Evolutionary conservation across 2,113 vertebrate genomes (phyloP), one percentile per base, ranked within the genome.

Genomic region (Ariopsis seemanni): DNA sequence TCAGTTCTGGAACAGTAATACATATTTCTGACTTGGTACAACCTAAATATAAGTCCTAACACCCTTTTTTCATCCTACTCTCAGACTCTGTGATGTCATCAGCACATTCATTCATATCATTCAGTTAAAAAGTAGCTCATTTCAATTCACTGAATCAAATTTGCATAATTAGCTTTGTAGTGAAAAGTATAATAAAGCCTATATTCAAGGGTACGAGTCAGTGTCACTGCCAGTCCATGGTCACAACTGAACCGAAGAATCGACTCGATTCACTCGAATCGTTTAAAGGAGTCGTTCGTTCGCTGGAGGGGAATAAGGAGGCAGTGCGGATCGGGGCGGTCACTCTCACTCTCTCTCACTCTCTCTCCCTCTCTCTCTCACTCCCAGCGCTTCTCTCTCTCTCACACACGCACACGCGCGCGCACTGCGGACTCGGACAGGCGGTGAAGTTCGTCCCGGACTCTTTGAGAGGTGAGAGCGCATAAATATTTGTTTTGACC

Each of bases 281-380:
- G 53, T n/a, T 82, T 72, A 18, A 58, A 60, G 12, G 62, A 81
- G 53, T 86, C 77, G 63, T 81, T 57, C 60, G 53, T 91, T 93
- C 93, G 92, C 89, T 87, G 92, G 67, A 79, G 87, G 25, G 74
- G 86, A 82, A 72, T 86, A 80, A 87, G 86, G 63, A 90, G 85
- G 84, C 90, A 94, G 94, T 94, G 95, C 94, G 94, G 93, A 93
- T 93, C 92, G 91, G 91, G 91, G 92, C 92, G 93, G 93, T 94
- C 93, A 93, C 94, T 93, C 93, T 57, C 82, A 84, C 85, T 48
- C 87, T 79, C 85, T 81, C 86, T 67, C 86, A 2, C 8, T 34
- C 53, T 58, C 55, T 30, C 75, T 74, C 71, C 27, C 71, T 74
- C 71, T 48, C 71, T 48, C 30, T 42, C 34, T 42, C 71, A 18